Percentiles rank a stretch among this genome's conserved stretches.
Conservation (phyloP, 1,140 invertebrate genomes). For the Arion vulgaris region DNA sequence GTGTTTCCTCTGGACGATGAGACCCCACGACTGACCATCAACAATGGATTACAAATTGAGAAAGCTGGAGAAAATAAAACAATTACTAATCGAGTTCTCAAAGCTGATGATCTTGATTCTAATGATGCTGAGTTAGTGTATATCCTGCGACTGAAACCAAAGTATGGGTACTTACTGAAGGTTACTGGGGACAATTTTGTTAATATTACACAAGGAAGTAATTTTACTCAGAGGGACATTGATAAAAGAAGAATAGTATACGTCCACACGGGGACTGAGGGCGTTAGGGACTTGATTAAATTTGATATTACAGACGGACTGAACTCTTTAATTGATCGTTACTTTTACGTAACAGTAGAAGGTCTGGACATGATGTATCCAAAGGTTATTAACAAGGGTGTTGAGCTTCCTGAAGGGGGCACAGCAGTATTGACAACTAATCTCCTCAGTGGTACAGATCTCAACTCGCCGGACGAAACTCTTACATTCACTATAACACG, state of each 20-base stretch:
- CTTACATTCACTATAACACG: constrained; percentile 70
- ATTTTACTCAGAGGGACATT: constrained; percentile 72
- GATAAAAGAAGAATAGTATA: constrained; percentile 68
- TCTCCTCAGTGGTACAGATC: constrained; percentile 69
- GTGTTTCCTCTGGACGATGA: constrained; percentile 72
- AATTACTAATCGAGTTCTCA: constrained; percentile 68
- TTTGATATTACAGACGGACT: constrained; percentile 73
- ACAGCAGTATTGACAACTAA: constrained; percentile 68
- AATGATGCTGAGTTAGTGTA: constrained; percentile 66
- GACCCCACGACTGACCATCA: constrained; percentile 70
- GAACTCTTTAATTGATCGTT: constrained; percentile 71
- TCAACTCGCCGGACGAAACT: constrained; percentile 67
- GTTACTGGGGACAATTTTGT: constrained; percentile 38
- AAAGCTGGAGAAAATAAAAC: constrained; percentile 64
- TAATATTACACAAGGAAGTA: constrained; percentile 68
- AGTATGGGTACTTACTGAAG: constrained; percentile 67
- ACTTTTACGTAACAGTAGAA: constrained; percentile 72
- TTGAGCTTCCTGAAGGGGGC: constrained; percentile 71
- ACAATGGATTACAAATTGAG: constrained; percentile 72
- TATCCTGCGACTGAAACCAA: constrained; percentile 66
- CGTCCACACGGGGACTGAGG: constrained; percentile 67
- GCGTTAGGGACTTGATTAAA: constrained; percentile 71
- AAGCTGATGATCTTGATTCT: constrained; percentile 72
- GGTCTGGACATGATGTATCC: constrained; percentile 70
- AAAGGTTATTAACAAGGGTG: constrained; percentile 67